Evolutionary conservation across 2,888 invertebrate genomes (phyloP).

Genomic region (Drosophila bunnanda): DNA sequence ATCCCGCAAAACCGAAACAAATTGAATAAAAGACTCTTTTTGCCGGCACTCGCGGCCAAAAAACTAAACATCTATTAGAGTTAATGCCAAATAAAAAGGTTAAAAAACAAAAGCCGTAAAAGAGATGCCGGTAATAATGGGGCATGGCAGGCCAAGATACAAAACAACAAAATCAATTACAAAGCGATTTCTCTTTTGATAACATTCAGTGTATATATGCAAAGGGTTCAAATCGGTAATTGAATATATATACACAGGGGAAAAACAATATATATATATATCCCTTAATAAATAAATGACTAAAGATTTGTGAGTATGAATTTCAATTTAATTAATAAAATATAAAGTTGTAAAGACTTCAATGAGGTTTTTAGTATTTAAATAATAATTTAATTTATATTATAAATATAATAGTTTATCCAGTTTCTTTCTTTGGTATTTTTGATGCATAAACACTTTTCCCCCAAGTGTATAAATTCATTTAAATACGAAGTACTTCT

Average conservation of each 20-base stretch:
- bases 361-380: neutral
- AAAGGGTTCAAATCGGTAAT: constrained; percentile 61
- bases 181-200: constrained; percentile 73
- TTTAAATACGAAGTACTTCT: constrained; percentile 54
- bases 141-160: constrained; percentile 51
- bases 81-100: constrained; percentile 61
- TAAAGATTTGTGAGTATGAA: neutral
- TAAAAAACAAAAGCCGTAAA: constrained; percentile 51
- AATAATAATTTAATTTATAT: neutral
- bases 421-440: neutral
- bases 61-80: constrained; percentile 53
- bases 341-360: neutral
- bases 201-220: constrained; percentile 48
- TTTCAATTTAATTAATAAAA: neutral
- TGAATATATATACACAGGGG: constrained; percentile 50
- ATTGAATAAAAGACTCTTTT: constrained; percentile 47
- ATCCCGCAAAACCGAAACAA: constrained; percentile 50
- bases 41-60: constrained; percentile 55
- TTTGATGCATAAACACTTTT: neutral
- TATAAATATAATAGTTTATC: neutral
- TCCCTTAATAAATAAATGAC: neutral
- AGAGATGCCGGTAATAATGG: constrained; percentile 56
- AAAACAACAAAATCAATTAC: constrained; percentile 70
- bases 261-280: neutral
- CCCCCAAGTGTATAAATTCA: constrained; percentile 10